These are phyloP conservation scores for Prunella strophiata DNA, from an alignment of 2,797 vertebrate genomes.

Conservation along the genomic window DNA sequence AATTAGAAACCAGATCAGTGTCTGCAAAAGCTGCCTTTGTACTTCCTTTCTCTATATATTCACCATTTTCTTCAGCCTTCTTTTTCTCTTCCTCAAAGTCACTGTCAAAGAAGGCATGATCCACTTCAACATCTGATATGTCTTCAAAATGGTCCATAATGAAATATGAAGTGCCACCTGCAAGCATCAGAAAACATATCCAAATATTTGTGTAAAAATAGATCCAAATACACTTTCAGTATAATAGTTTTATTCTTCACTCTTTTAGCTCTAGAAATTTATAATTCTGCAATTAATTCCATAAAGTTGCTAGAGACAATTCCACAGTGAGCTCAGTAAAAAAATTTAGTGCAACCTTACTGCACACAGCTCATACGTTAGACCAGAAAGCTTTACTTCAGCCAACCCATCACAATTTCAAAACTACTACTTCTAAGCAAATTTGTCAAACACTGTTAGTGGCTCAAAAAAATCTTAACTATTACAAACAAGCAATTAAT, in stretches of 20 bases:
- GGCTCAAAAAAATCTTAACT: neutral
- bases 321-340: neutral
- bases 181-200: conserved; percentile 31
- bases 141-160: conserved; percentile 86
- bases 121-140: conserved; percentile 88
- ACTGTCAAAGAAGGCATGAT: conserved; percentile 96
- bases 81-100: conserved; percentile 80
- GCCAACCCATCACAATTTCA: neutral
- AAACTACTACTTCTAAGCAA: neutral
- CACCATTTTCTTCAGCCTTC: conserved; percentile 53
- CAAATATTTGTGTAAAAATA: neutral
- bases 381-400: neutral
- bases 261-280: neutral
- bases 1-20: neutral
- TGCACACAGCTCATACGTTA: neutral
- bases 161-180: neutral
- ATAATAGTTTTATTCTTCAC: neutral
- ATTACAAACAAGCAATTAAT: neutral
- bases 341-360: neutral
- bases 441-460: neutral
- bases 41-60: conserved; percentile 30
- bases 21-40: neutral
- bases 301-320: neutral
- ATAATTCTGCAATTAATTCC: neutral
- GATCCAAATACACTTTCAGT: neutral